Evolutionary conservation across 37 sponge, comb jelly and placozoan genomes (phyloP).

Genomic region (Halisarca cf. caerulea): DNA sequence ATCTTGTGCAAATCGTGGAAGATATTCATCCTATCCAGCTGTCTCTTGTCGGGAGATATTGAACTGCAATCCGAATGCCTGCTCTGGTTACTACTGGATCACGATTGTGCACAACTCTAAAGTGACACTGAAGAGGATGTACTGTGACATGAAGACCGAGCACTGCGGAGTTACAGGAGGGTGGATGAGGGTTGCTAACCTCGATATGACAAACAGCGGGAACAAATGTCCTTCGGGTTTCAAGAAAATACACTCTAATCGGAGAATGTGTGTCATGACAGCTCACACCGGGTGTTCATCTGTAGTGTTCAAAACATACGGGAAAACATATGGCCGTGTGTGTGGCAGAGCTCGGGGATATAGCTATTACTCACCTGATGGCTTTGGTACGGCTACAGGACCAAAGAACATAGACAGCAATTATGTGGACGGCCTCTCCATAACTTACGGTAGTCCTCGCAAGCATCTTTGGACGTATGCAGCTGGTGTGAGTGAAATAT

Average conservation of each 20-base stretch:
- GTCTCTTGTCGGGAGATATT: conserved; percentile 1
- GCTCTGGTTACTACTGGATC: conserved; percentile 17
- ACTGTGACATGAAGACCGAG: background rate
- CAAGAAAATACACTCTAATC: background rate
- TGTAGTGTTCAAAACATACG: background rate
- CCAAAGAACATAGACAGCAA: background rate
- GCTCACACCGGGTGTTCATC: no score
- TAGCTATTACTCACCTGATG: background rate
- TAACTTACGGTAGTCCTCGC: background rate
- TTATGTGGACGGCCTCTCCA: background rate
- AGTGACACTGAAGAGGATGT: background rate
- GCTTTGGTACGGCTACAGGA: background rate
- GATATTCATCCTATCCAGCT: background rate
- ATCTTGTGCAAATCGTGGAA: no score
- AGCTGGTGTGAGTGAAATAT: background rate
- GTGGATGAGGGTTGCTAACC: conserved; percentile 7
- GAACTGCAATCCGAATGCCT: background rate
- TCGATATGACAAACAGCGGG: background rate
- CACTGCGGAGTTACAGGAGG: conserved; percentile 9
- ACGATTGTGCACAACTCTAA: background rate
- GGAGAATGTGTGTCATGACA: no score
- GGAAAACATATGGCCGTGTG: background rate
- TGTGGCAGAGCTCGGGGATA: conserved; percentile 18
- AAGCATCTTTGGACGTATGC: background rate
- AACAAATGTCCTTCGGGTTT: background rate